A percentile compares a stretch with the other conserved stretches of the same genome.
Evolutionary conservation across 2,888 invertebrate genomes (phyloP).

Genomic region (Maniola hyperantus): DNA sequence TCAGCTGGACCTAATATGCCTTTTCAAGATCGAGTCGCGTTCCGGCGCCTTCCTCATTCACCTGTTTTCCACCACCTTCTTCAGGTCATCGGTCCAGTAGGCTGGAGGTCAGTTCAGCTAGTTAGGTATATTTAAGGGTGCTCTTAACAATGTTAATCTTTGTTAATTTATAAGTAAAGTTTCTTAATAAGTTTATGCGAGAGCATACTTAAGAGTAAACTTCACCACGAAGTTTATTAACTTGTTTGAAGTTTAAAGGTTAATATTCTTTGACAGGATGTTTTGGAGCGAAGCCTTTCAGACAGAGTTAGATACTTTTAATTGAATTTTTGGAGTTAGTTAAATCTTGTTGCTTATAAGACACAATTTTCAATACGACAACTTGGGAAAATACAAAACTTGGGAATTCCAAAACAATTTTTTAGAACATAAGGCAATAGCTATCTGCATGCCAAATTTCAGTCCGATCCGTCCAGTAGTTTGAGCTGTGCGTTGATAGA

Average conservation of each 20-base stretch:
- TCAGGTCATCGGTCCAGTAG: too few relatives aligned
- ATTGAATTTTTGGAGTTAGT: slow-evolving; percentile 7
- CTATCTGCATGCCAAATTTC: not conserved
- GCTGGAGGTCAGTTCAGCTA: too few relatives aligned
- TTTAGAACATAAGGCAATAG: too few relatives aligned
- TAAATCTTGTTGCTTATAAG: not conserved
- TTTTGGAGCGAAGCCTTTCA: slow-evolving; percentile 1
- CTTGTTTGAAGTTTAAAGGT: slow-evolving; percentile 7
- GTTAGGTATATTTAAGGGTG: not conserved
- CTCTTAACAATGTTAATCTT: not conserved
- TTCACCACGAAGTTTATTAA: slow-evolving; percentile 33
- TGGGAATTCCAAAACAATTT: too few relatives aligned
- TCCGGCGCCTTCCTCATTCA: too few relatives aligned
- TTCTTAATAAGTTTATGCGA: not conserved
- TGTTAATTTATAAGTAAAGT: not conserved
- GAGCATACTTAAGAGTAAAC: not conserved
- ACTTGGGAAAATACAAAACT: too few relatives aligned
- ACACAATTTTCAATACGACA: not conserved
- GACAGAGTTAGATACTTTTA: slow-evolving; percentile 1
- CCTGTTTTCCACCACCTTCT: too few relatives aligned
- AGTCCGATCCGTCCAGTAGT: too few relatives aligned
- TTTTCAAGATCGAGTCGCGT: too few relatives aligned
- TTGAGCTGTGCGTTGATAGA: too few relatives aligned
- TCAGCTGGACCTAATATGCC: too few relatives aligned
- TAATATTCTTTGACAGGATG: slow-evolving; percentile 14